Percentiles rank a stretch among this genome's conserved stretches.
Evolutionary conservation across 2,888 invertebrate genomes (phyloP).

Genomic region (Lepidonotus clava): DNA sequence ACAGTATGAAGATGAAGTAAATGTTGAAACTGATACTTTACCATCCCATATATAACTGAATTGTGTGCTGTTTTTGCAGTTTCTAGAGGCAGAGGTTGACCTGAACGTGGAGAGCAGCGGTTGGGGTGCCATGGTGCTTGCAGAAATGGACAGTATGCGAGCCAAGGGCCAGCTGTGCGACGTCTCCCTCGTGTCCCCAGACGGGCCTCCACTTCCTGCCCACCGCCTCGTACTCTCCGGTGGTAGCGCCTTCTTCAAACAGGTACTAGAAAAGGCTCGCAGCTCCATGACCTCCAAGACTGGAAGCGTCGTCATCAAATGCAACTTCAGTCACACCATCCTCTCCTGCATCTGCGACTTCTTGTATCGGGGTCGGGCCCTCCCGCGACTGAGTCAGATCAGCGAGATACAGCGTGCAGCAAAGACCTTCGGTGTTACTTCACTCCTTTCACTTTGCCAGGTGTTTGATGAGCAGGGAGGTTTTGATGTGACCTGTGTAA

Average conservation of each 20-base stretch:
- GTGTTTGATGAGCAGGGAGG: neutral
- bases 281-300: neutral
- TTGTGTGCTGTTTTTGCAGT: too few relatives aligned
- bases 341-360: neutral
- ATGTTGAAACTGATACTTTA: too few relatives aligned
- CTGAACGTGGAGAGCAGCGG: constrained; percentile 25
- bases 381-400: neutral
- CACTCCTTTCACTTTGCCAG: constrained; percentile 8
- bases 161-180: neutral
- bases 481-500: too few relatives aligned
- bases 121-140: constrained; percentile 35
- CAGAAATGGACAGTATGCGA: neutral
- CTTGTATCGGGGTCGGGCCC: neutral
- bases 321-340: neutral
- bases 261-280: neutral
- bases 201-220: neutral
- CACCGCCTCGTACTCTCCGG: constrained; percentile 23
- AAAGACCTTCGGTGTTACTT: neutral
- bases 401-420: neutral
- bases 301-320: neutral
- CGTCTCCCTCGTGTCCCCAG: neutral
- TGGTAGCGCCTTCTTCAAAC: constrained; percentile 18
- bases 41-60: too few relatives aligned
- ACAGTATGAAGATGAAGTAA: too few relatives aligned
- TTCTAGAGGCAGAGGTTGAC: neutral